Base-by-base conservation (phyloP, 2,888 invertebrate genomes). In the Oxytorus armatus region DNA sequence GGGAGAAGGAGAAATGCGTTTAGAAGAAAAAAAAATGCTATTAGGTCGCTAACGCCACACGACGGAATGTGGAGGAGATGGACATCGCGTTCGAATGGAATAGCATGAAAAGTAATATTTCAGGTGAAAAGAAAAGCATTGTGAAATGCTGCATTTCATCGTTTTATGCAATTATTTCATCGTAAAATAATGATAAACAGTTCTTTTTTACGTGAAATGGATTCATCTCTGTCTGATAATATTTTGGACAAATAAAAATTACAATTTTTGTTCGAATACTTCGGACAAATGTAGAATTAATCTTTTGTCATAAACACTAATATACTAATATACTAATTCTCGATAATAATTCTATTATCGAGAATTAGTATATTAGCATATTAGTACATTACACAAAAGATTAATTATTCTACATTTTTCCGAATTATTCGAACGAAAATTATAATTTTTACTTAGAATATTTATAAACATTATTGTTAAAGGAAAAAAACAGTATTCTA, bases 1-100 rank as follows among this genome's bases (percentile, higher is more conserved):
- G 39, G 18, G 33, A 49, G 25, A 47, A 47, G 14, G 25, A 39
- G 11, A 44, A 25, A 61, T 69, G 29, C 33, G 59, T 66, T 70
- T 70, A 10, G 21, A n/a, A n/a, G n/a, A n/a, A n/a, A 53, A 63
- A 57, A 78, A 51, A 74, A 79, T 39, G 39, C 39, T 57, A 39
- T 74, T 73, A 61, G 36, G 23, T 78, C 21, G 33, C 39, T 42
- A 42, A 53, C 42, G 65, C 16, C 44, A n/a, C 59, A n/a, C 59
- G n/a, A 53, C 39, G 1, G 29, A 55, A 72, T 66, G 36, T 21
- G 1, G 21, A 29, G 39, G 16, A 42, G 14, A 23, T 36, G 21
- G 10, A 51, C 23, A 33, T n/a, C n/a, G 3, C 11, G 29, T 33
- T 47, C 5, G 8, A 44, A 29, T 18, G 18, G 18, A 47, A 18